Base-by-base conservation (phyloP, 1,140 invertebrate genomes). In the Patella vulgata region DNA sequence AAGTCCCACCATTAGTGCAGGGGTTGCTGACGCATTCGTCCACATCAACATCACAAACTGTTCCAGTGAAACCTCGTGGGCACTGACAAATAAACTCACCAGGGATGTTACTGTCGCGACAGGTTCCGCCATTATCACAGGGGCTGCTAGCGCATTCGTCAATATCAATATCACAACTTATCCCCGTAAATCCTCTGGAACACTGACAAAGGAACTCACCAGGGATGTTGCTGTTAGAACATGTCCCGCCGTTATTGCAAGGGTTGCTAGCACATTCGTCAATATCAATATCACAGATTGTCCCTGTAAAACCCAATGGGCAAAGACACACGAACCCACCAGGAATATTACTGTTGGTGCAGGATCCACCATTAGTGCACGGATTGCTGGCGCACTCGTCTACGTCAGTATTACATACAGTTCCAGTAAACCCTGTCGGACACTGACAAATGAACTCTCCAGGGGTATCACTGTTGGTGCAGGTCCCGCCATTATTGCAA, bases 41-140 rank as follows among this genome's bases (percentile, higher is more conserved):
- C 36, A 39, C 19, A 17, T 63, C 46, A 52, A 53, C 90, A 25
- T 78, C 73, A 74, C 77, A 82, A 14, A 90, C 90, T 19, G 82
- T 60, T 6, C 94, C 94, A 1, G 88, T 66, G 64, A 70, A 78
- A 8, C 70, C 76, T 4, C 48, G 5, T 60, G 89, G 85, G 85
- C 96, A 98, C 75, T 93, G 89, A 86, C 96, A 98, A 21, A 28
- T 27, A 52, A 54, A 69, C 23, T 23, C 46, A 33, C 48, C 50
- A 0, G 78, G 56, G 61, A 81, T 81, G 25, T 67, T 60, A 58
- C 79, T 81, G 1, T 70, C 93, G 17, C 48, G 19, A 66, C 75
- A 78, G 3, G 39, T 59, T 40, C 69, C 50, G 11, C 78, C 81
- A 63, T 82, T 80, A 4, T 78, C 71, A 68, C 81, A 82, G 1